Percentiles rank a stretch among this genome's conserved stretches.
Conservation (phyloP, 92 coral and sea anemone species). For the Epizoanthus scotinus region DNA sequence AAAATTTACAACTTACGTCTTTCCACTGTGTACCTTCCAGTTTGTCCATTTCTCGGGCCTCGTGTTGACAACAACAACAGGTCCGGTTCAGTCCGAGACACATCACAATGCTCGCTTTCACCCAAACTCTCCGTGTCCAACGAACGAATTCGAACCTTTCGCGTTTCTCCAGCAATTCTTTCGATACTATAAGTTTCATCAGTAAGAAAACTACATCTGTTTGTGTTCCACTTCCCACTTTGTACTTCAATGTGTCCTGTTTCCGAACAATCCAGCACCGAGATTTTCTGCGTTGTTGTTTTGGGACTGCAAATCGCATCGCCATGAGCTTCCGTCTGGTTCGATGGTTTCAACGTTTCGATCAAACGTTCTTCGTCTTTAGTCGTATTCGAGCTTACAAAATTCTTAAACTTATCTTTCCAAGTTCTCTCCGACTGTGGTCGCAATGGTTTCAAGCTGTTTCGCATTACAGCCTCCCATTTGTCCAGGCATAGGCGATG, state of each 20-base stretch:
- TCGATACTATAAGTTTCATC: constrained; percentile 76
- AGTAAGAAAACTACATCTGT: constrained; percentile 32
- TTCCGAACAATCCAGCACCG: constrained; percentile 31
- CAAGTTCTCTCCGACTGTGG: constrained; percentile 77
- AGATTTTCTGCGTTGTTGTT: constrained; percentile 16
- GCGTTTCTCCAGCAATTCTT: constrained; percentile 30
- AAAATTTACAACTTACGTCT: constrained; percentile 42
- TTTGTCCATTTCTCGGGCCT: neutral
- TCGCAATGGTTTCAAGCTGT: constrained; percentile 52
- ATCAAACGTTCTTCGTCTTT: constrained; percentile 36
- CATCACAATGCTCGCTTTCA: neutral
- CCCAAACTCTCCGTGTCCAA: constrained; percentile 71
- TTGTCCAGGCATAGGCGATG: constrained; percentile 74
- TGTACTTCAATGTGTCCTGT: constrained; percentile 18
- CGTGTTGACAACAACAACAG: neutral
- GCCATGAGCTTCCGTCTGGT: constrained; percentile 6
- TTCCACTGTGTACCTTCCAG: constrained; percentile 31
- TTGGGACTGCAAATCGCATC: constrained; percentile 2
- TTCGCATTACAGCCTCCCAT: constrained; percentile 84
- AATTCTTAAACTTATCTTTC: constrained; percentile 69
- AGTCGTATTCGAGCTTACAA: constrained; percentile 53
- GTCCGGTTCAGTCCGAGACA: neutral
- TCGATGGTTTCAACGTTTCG: constrained; percentile 60
- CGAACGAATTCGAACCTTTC: constrained; percentile 78
- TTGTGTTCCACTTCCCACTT: neutral